phyloP scores from a whole-genome alignment of 2,888 invertebrate species.

The Calameuta filiformis region DNA sequence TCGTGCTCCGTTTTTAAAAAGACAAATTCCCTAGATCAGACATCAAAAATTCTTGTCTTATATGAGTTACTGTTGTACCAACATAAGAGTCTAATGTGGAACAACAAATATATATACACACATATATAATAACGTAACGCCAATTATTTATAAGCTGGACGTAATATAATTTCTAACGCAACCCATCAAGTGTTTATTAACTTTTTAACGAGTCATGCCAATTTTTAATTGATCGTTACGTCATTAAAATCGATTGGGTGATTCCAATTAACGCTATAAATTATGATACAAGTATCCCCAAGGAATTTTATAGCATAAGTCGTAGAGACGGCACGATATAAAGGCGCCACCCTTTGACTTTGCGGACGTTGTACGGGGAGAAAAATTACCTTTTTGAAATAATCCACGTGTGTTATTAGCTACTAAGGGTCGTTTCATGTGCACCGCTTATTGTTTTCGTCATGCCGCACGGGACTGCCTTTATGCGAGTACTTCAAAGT shows the following conservation, averaged over 20 bases:
- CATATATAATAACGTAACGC: background rate
- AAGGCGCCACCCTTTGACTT: conserved; percentile 55
- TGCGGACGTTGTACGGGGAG: conserved; percentile 45
- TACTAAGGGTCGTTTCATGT: conserved; percentile 64
- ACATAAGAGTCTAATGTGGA: no score
- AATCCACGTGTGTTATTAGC: conserved; percentile 65
- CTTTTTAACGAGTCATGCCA: background rate
- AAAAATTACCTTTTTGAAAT: conserved; percentile 64
- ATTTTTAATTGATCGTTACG: background rate
- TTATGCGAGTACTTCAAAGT: conserved; percentile 64
- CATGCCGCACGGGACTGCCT: conserved; percentile 52
- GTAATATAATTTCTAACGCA: background rate
- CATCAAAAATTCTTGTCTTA: no score
- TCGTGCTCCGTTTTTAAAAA: no score
- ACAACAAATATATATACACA: no score
- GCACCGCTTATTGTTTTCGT: conserved; percentile 61
- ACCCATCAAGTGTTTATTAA: no score
- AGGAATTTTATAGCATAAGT: background rate
- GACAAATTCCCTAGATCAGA: no score
- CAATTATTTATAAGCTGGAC: background rate
- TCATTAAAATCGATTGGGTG: background rate
- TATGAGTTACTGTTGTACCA: no score
- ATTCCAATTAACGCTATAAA: background rate
- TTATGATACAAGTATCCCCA: background rate
- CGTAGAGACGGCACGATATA: background rate